phyloP scores from a whole-genome alignment of 2,888 invertebrate species.

The Polyommatus icarus region DNA sequence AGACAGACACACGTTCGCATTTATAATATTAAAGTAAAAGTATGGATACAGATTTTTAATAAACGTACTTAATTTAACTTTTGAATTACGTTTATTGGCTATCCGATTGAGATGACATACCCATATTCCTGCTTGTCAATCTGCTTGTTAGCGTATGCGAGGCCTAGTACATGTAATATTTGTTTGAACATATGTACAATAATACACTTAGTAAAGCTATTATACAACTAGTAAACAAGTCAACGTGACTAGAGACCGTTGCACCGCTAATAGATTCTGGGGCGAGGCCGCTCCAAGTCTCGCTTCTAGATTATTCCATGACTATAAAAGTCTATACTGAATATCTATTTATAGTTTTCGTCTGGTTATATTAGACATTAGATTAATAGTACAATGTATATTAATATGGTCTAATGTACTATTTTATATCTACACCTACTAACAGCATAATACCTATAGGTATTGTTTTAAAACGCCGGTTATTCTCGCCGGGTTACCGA shows the following conservation, averaged over 20 bases:
- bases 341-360: neutral
- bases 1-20: too few species aligned
- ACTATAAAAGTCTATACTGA: neutral
- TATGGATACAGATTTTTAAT: too few species aligned
- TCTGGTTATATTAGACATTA: neutral
- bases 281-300: neutral
- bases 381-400: neutral
- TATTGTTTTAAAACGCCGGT: too few species aligned
- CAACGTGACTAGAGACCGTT: constrained; percentile 11
- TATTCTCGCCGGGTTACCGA: too few species aligned
- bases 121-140: too few species aligned
- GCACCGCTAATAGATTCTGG: constrained; percentile 15
- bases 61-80: too few species aligned
- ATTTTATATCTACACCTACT: too few species aligned
- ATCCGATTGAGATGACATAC: too few species aligned
- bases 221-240: constrained; percentile 12
- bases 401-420: too few species aligned
- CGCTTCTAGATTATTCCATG: constrained; percentile 13
- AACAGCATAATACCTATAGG: too few species aligned
- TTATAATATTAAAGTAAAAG: too few species aligned
- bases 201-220: neutral
- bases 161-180: neutral
- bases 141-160: neutral
- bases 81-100: too few species aligned
- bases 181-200: neutral